Conservation (phyloP, 2,113 vertebrate species). For the Anarhynchus alexandrinus region DNA sequence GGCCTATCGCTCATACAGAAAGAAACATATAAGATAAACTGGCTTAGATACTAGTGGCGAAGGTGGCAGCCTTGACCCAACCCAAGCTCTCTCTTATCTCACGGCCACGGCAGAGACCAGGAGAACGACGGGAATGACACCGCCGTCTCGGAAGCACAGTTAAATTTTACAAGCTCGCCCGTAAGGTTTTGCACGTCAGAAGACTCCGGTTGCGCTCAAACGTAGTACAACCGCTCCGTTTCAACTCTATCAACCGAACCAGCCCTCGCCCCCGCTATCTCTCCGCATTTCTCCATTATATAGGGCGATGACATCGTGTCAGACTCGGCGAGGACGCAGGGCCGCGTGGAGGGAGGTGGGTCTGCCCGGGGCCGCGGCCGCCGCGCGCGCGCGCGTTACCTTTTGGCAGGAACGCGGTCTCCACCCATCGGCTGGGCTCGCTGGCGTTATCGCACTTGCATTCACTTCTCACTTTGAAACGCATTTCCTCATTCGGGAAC, state of each 20-base stretch:
- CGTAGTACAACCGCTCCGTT: neutral
- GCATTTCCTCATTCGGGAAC: neutral
- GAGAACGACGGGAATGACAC: neutral
- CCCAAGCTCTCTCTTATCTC: neutral
- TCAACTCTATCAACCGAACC: neutral
- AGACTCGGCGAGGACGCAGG: neutral
- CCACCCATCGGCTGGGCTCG: conserved; percentile 9
- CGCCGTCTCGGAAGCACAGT: neutral
- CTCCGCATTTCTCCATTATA: rapidly evolving
- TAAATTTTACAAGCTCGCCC: neutral
- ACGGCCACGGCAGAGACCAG: neutral
- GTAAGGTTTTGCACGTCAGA: neutral
- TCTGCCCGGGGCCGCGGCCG: rapidly evolving
- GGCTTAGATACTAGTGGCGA: neutral
- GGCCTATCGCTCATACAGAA: neutral
- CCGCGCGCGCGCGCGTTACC: neutral
- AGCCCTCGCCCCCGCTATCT: neutral
- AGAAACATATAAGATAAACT: neutral
- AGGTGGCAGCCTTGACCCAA: neutral
- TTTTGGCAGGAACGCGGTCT: neutral
- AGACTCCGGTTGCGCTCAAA: neutral
- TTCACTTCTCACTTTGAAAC: conserved; percentile 30
- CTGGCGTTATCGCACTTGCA: neutral
- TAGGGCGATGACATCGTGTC: neutral
- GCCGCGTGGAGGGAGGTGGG: rapidly evolving